phyloP scores from a whole-genome alignment of 1,140 invertebrate species.

The Odontomachus brunneus region DNA sequence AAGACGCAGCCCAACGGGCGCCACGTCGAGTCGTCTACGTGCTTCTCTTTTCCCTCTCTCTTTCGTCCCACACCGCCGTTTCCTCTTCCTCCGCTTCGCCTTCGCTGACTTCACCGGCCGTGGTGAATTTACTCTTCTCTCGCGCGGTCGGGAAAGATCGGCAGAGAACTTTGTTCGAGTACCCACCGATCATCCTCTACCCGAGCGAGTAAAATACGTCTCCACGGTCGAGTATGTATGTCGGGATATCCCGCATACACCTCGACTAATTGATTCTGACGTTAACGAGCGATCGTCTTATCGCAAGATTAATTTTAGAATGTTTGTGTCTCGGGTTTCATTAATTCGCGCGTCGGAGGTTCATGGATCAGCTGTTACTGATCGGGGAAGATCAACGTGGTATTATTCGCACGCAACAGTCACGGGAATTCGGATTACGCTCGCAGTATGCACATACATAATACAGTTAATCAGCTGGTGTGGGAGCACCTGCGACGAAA shows the following conservation, averaged over 20 bases:
- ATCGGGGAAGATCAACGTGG: not conserved
- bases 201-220: not conserved
- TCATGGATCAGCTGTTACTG: too few species aligned
- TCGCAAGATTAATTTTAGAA: too few species aligned
- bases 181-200: not conserved
- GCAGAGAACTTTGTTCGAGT: not conserved
- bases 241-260: too few species aligned
- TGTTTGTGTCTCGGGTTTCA: too few species aligned
- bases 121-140: not conserved
- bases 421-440: not conserved
- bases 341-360: too few species aligned
- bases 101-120: constrained; percentile 8
- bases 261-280: too few species aligned
- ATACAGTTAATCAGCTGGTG: constrained; percentile 49
- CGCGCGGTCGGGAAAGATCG: not conserved
- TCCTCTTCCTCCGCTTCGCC: constrained; percentile 30
- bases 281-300: too few species aligned
- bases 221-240: too few species aligned
- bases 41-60: constrained; percentile 26
- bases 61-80: not conserved
- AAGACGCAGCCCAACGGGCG: constrained; percentile 70
- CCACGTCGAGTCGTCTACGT: constrained; percentile 66
- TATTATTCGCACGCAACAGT: constrained; percentile 11
- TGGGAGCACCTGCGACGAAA: constrained; percentile 66
- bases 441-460: constrained; percentile 17